Conservation (phyloP, 2,113 vertebrate genomes). For the Pygoscelis adeliae region DNA sequence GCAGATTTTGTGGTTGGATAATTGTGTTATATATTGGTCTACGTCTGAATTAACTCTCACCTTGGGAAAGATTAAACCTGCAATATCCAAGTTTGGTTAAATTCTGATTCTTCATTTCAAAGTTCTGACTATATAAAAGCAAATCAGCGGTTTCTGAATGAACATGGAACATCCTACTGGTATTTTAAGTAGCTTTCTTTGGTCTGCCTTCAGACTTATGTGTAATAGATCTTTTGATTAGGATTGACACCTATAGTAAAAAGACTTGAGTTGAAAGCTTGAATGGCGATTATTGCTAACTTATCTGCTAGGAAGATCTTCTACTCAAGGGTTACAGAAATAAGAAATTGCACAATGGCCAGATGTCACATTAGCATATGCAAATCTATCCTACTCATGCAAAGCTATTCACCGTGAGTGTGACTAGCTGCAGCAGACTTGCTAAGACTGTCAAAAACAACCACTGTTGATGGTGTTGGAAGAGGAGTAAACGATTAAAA, state of each 20-base stretch:
- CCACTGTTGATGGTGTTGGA: background rate
- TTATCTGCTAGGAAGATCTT: slow-evolving; percentile 19
- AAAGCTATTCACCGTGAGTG: slow-evolving; percentile 60
- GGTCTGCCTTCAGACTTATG: background rate
- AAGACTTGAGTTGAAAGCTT: background rate
- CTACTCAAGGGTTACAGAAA: slow-evolving; percentile 55
- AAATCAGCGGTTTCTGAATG: slow-evolving; percentile 4
- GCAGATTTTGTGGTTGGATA: slow-evolving; percentile 6
- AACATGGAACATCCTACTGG: background rate
- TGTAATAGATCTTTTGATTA: slow-evolving; percentile 28
- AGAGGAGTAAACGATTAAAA: background rate
- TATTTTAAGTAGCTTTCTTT: background rate
- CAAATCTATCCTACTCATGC: slow-evolving; percentile 51
- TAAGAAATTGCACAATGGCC: slow-evolving; percentile 58
- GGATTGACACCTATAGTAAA: background rate
- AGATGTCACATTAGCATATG: slow-evolving; percentile 71
- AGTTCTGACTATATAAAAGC: background rate
- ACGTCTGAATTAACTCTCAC: background rate
- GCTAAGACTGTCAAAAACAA: slow-evolving; percentile 53
- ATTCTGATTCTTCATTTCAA: slow-evolving; percentile 20
- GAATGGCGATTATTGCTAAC: slow-evolving; percentile 7
- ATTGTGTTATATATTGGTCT: slow-evolving; percentile 15
- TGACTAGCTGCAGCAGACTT: slow-evolving; percentile 50
- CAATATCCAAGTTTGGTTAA: slow-evolving; percentile 8
- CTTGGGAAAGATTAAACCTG: slow-evolving; percentile 6